Evolutionary conservation across 1,140 invertebrate species (phyloP).

Genomic region (Antheraea mylitta): DNA sequence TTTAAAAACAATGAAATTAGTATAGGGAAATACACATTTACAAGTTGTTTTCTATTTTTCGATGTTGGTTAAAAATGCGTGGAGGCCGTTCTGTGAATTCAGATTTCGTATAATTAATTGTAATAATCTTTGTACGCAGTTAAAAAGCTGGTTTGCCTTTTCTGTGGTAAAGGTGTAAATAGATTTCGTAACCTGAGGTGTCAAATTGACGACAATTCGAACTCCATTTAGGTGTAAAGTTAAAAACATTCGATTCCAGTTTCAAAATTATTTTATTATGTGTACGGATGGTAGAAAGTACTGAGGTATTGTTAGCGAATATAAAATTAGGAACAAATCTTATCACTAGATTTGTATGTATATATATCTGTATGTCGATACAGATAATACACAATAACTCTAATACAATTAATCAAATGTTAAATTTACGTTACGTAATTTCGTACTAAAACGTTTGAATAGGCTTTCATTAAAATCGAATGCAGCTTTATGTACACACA

Average conservation of each 20-base stretch:
- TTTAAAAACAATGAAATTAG: too few species aligned
- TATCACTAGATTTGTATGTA: too few species aligned
- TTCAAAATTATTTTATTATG: constrained; percentile 43
- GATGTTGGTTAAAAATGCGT: too few species aligned
- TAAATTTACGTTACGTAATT: background rate
- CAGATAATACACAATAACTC: too few species aligned
- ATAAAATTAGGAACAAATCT: too few species aligned
- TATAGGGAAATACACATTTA: too few species aligned
- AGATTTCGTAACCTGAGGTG: constrained; percentile 20
- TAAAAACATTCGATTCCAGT: constrained; percentile 71
- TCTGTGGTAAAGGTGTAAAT: background rate
- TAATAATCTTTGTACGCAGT: background rate
- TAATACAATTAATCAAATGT: background rate
- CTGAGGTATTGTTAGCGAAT: background rate
- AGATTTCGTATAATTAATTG: too few species aligned
- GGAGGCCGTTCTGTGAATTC: too few species aligned
- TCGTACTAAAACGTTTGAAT: background rate
- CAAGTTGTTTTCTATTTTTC: too few species aligned
- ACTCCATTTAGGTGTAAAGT: constrained; percentile 54
- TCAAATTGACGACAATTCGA: constrained; percentile 51
- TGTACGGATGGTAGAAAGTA: constrained; percentile 44
- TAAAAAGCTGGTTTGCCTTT: background rate
- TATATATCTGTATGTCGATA: too few species aligned
- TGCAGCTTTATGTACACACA: background rate
- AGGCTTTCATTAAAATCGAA: background rate